These are phyloP conservation scores for Cyphotilapia sp. DNA, from an alignment of 2,113 vertebrate species.

Conservation along the genomic window DNA sequence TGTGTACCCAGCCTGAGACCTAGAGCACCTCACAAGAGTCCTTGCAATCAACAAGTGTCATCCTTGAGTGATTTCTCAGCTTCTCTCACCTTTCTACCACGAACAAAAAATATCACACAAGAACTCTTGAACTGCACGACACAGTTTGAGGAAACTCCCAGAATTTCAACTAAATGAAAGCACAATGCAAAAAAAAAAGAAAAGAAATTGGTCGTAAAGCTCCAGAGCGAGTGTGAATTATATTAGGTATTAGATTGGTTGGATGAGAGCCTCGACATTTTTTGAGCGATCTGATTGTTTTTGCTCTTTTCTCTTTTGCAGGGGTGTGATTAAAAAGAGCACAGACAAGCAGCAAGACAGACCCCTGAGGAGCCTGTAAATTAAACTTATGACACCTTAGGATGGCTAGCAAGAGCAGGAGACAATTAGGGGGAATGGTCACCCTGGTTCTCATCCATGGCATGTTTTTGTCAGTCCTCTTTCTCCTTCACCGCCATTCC, in stretches of 20 bases:
- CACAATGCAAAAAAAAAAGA: neutral
- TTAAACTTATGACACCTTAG: conserved; percentile 56
- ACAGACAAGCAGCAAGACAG: conserved; percentile 5
- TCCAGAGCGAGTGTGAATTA: neutral
- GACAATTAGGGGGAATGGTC: neutral
- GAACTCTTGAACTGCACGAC: neutral
- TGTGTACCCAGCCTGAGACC: neutral
- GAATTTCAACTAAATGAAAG: neutral
- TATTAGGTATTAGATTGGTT: neutral
- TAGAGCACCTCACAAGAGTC: neutral
- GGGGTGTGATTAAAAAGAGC: conserved; percentile 35
- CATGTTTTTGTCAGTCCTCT: neutral
- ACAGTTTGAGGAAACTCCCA: neutral
- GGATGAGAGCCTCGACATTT: conserved; percentile 7
- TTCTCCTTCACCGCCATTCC: neutral
- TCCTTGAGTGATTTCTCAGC: neutral
- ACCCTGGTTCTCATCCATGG: neutral
- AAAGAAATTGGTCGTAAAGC: neutral
- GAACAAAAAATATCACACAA: neutral
- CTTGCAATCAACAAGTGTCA: neutral
- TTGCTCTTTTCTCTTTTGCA: neutral
- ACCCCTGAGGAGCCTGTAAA: conserved; percentile 44
- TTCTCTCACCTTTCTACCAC: neutral
- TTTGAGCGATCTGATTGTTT: neutral
- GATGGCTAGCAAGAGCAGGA: neutral